Base-by-base conservation (phyloP, 2,797 vertebrate species). In the Sorex maritimensis region DNA sequence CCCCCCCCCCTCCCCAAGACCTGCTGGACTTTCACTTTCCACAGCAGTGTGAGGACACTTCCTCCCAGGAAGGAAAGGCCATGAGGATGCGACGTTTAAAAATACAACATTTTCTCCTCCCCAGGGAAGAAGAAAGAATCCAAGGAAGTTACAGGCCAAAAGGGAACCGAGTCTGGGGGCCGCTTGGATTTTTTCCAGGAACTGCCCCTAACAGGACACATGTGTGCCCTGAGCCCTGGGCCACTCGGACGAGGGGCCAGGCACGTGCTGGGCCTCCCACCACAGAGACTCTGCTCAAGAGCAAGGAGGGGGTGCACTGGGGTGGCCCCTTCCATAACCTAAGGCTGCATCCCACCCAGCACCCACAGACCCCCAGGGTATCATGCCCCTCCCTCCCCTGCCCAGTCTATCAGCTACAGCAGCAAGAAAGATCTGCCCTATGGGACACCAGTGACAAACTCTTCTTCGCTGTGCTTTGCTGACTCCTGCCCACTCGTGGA, bases 301-400 rank as follows among this genome's bases (percentile, higher is more conserved):
- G 28, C 1, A 0, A 15, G 17, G 88, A 13, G 30, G 71, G 6
- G 2, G 34, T 0, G 1, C 24, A n/a, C 19, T 2, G 1, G 5
- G 15, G 61, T 4, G 34, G 5, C 12, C 26, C 0, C 28, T 11
- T 15, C 13, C 30, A 11, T 8, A 23, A 44, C 21, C 0, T 0
- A 10, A 24, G 30, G 46, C 61, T 34, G 0, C 4, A 34, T 2
- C 0, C 1, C 49, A 46, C 4, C 21, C 30, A 23, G n/a, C 46
- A 8, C 23, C 3, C 1, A 28, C 21, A 23, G 19, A 61, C 58
- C 58, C 21, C 58, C 58, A 61, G 21, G 19, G 5, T 23, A 21
- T 23, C 15, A 61, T 1, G 21, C 21, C 58, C 58, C 15, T 34
- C 34, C 34, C 34, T 34, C 34, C 58, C 58, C 17, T 61, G 19